Evolutionary conservation across 2,113 vertebrate species (phyloP).

Genomic region (Emydocephalus ijimae): DNA sequence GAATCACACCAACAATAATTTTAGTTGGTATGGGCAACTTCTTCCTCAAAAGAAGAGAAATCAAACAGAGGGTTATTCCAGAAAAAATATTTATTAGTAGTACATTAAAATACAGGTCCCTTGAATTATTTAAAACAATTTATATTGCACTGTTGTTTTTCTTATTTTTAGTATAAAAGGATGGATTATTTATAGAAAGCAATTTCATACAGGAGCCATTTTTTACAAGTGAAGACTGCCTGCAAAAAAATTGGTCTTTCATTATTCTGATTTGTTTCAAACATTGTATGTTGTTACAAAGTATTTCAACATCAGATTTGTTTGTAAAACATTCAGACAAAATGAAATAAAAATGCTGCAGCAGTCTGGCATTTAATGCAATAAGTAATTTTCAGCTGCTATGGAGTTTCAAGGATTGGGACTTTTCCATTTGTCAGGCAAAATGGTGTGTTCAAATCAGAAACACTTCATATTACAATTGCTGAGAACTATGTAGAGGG

Average conservation of each 20-base stretch:
- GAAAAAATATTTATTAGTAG: not conserved
- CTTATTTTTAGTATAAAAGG: not conserved
- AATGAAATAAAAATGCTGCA: constrained; percentile 28
- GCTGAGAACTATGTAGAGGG: constrained; percentile 29
- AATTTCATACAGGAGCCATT: not conserved
- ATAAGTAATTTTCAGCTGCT: constrained; percentile 25
- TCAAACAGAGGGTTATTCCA: not conserved
- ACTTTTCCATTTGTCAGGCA: constrained; percentile 51
- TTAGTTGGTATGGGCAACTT: not conserved
- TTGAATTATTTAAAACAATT: not conserved
- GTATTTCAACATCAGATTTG: constrained; percentile 14
- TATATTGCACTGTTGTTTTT: not conserved
- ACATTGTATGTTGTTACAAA: not conserved
- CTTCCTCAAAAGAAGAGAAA: not conserved
- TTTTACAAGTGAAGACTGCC: not conserved
- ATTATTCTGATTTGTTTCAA: constrained; percentile 13
- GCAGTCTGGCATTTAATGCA: constrained; percentile 35
- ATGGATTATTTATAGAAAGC: not conserved
- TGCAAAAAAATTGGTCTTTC: not conserved
- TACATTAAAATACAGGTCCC: not conserved
- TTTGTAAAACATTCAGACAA: not conserved
- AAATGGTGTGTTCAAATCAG: constrained; percentile 54
- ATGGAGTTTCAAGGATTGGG: constrained; percentile 48
- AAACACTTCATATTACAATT: constrained; percentile 55
- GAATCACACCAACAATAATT: not conserved